Evolutionary conservation across 2,888 invertebrate genomes (phyloP).

Genomic region (Phortica okadai): DNA sequence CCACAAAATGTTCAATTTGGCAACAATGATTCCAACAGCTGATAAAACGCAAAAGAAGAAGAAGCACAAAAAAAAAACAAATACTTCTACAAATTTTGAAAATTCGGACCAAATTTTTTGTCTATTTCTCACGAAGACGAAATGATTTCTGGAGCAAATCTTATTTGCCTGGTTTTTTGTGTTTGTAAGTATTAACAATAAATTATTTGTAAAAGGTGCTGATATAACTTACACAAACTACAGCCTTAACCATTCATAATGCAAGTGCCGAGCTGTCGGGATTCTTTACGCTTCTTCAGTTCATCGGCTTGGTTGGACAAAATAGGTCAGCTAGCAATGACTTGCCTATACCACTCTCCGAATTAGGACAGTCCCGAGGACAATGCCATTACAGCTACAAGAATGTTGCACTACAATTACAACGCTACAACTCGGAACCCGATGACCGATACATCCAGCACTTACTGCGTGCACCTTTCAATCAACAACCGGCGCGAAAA

Average conservation of each 20-base stretch:
- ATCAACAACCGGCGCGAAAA: conserved; percentile 51
- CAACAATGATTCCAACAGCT: too few species aligned
- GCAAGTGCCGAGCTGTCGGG: conserved; percentile 49
- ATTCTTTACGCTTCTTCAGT: conserved; percentile 51
- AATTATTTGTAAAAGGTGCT: not conserved
- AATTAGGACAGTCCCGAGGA: conserved; percentile 61
- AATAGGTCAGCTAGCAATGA: conserved; percentile 43
- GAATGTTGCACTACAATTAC: conserved; percentile 62
- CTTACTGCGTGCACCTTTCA: conserved; percentile 47
- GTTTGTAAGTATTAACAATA: not conserved
- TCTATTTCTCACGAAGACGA: too few species aligned
- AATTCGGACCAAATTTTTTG: too few species aligned
- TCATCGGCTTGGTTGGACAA: conserved; percentile 49
- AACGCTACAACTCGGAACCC: conserved; percentile 59
- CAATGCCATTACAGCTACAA: conserved; percentile 68
- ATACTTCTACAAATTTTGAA: too few species aligned
- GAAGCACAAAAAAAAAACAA: too few species aligned
- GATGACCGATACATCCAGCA: conserved; percentile 69
- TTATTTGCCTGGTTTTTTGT: too few species aligned
- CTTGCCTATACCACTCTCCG: conserved; percentile 34
- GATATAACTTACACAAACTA: not conserved
- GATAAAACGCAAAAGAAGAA: too few species aligned
- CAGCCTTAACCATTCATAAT: conserved; percentile 39
- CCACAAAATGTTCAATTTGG: too few species aligned
- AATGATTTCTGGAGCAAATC: too few species aligned